Evolutionary conservation across 2,797 vertebrate genomes (phyloP).

Genomic region (Microctenopoma lineatum): DNA sequence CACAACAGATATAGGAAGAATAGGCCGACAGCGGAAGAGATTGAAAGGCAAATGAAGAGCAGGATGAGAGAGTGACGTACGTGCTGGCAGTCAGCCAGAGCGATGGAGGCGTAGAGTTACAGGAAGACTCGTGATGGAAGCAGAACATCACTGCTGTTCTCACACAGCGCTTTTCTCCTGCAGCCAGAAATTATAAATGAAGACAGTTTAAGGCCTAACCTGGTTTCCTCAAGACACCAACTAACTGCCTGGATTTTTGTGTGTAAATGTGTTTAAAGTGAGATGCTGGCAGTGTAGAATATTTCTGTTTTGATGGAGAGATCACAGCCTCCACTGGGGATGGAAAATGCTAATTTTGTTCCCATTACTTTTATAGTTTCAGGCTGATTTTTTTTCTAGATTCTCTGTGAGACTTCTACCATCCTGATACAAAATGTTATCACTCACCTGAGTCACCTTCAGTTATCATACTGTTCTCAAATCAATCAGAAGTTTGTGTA

Average conservation of each 20-base stretch:
- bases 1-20: slow-evolving; percentile 10
- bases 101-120: slow-evolving; percentile 53
- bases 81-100: slow-evolving; percentile 45
- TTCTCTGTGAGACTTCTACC: background rate
- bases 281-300: background rate
- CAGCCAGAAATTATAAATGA: background rate
- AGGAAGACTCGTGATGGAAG: slow-evolving; percentile 31
- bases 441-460: background rate
- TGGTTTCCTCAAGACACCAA: background rate
- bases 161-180: slow-evolving; percentile 8
- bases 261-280: background rate
- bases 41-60: slow-evolving; percentile 1
- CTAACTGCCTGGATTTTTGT: background rate
- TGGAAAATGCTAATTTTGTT: no score
- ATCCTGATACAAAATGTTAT: background rate
- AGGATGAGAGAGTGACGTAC: slow-evolving; percentile 11
- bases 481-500: background rate
- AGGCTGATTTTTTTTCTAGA: no score
- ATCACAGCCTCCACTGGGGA: no score
- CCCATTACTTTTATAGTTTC: no score
- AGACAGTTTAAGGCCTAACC: no score
- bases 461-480: background rate
- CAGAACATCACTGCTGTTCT: slow-evolving; percentile 17
- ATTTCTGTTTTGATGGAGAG: background rate
- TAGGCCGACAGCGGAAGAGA: background rate